These are phyloP conservation scores for Hypotaenidia philippensis DNA, from an alignment of 2,797 vertebrate species.

Conservation along the genomic window DNA sequence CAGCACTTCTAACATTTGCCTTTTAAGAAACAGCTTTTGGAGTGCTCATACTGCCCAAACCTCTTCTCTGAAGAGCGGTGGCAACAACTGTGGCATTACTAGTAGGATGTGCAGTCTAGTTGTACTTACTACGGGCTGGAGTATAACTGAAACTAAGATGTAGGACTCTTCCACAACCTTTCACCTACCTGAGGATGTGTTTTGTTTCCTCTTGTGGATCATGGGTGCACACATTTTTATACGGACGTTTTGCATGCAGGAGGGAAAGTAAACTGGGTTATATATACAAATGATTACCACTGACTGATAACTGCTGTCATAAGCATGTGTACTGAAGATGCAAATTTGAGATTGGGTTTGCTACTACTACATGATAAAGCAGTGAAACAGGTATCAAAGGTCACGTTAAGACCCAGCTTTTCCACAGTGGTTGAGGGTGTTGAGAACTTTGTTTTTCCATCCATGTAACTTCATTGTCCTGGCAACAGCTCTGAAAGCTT, in stretches of 20 bases:
- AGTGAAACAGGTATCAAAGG: not conserved
- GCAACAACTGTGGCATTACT: not conserved
- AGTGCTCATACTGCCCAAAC: not conserved
- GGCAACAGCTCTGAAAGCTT: not conserved
- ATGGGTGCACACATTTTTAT: not conserved
- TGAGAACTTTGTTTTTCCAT: not conserved
- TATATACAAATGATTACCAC: not conserved
- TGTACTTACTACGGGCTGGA: not conserved
- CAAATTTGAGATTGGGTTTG: not conserved
- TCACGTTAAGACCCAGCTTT: not conserved
- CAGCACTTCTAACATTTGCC: not conserved
- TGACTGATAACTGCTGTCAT: not conserved
- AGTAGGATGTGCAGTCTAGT: not conserved
- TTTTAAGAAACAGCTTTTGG: not conserved
- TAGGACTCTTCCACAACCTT: not conserved
- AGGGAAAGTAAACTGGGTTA: not conserved
- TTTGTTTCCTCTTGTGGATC: conserved; percentile 12
- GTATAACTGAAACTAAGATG: not conserved
- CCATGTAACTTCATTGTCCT: not conserved
- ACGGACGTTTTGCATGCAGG: not conserved
- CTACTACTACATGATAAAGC: not conserved
- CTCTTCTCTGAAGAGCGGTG: not conserved
- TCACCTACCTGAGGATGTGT: not conserved
- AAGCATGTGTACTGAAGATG: not conserved
- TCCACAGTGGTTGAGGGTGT: not conserved